Base-by-base conservation (phyloP, 92 coral and sea anemone species). In the Epizoanthus illoricatus region DNA sequence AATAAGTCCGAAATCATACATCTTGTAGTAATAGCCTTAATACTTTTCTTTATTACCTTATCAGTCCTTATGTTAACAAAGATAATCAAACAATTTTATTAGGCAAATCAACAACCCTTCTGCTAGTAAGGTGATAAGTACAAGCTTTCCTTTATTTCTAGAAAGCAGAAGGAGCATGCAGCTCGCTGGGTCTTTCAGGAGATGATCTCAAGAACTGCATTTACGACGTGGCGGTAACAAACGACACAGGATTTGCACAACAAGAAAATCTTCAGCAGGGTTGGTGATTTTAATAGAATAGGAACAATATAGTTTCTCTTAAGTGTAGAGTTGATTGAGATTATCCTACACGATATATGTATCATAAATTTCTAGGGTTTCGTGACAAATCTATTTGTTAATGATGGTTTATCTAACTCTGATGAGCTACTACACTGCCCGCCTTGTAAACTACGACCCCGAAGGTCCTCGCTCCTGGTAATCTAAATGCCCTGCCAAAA, bases 151-250 rank as follows among this genome's bases (percentile, higher is more conserved):
- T 52, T 52, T 1, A 11, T 13, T 75, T 84, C 18, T 59, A 92
- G 95, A 87, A 90, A 92, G 92, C 95, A 17, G 76, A 52, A 16
- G 21, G 41, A 63, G 85, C 90, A 1, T 89, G 95, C 62, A 52
- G 42, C 17, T 56, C 82, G 7, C 88, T 85, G 36, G 90, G 88
- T 39, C 87, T 91, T 5, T 33, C 91, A 23, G 87, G 61, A 1
- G 20, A 83, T 12, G 67, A 89, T 74, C 76, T 91, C 15, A 60
- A 84, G 79, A 92, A 76, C 63, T 92, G 95, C n/a, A 85, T 92
- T 36, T 92, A 85, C 64, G 95, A 92, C 56, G 89, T 92, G 19
- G 86, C 91, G 7, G 84, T 90, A 17, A 89, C 95, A 45, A 89
- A 92, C 36, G 95, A 92, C 59, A 87, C 87, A 10, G 87, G 93